phyloP scores from a whole-genome alignment of 2,113 vertebrate species.

The Chrysemys picta region DNA sequence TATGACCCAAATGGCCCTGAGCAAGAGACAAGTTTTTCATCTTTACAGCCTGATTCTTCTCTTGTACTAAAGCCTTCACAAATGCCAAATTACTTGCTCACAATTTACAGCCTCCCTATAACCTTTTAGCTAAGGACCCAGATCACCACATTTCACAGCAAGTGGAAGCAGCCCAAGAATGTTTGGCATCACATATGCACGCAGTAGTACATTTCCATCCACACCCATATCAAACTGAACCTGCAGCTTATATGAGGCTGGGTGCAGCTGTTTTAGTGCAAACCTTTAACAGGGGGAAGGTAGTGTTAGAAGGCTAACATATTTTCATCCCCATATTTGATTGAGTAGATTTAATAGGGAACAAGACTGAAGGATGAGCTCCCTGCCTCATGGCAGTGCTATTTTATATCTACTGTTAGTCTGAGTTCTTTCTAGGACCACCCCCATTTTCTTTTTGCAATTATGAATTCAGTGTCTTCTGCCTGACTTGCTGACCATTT shows the following conservation, averaged over 20 bases:
- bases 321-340: not conserved
- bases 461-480: not conserved
- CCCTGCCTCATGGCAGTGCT: not conserved
- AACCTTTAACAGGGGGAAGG: not conserved
- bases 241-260: conserved; percentile 19
- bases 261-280: not conserved
- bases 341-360: not conserved
- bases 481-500: not conserved
- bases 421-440: not conserved
- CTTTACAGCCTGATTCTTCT: not conserved
- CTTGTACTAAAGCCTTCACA: not conserved
- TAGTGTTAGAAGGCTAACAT: not conserved
- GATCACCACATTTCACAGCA: not conserved
- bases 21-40: not conserved
- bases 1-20: conserved; percentile 1
- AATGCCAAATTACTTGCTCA: not conserved
- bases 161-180: accelerated
- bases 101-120: not conserved
- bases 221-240: accelerated
- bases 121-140: not conserved
- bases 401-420: not conserved
- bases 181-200: not conserved
- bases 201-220: not conserved
- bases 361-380: not conserved
- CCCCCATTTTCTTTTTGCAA: not conserved